Percentiles rank a stretch among this genome's conserved stretches.
Evolutionary conservation across 1,140 invertebrate species (phyloP).

Genomic region (Zaprionus ornatus): DNA sequence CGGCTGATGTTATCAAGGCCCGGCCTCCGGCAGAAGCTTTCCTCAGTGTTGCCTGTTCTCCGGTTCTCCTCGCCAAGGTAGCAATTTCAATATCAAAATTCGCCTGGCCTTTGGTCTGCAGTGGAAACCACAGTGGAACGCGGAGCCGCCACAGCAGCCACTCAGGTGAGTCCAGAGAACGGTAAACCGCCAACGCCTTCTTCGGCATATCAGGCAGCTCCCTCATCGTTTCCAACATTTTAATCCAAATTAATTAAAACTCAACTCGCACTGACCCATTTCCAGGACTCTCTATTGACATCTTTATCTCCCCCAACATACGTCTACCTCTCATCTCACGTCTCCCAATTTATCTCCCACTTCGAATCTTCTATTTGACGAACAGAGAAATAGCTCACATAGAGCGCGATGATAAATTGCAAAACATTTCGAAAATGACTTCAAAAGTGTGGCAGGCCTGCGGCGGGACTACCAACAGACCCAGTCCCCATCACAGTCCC

Average conservation of each 20-base stretch:
- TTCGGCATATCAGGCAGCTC: slow-evolving; percentile 65
- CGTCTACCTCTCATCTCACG: not conserved
- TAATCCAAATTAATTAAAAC: slow-evolving; percentile 79
- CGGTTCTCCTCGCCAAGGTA: slow-evolving; percentile 56
- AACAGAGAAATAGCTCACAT: slow-evolving; percentile 49
- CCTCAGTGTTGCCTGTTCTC: slow-evolving; percentile 33
- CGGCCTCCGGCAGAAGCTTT: slow-evolving; percentile 69
- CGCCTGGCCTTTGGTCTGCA: slow-evolving; percentile 71
- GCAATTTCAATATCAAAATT: slow-evolving; percentile 80
- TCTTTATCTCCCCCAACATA: slow-evolving; percentile 45
- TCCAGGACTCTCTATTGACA: slow-evolving; percentile 53
- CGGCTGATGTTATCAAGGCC: slow-evolving; percentile 68
- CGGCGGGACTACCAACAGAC: slow-evolving; percentile 26
- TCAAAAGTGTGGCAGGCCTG: slow-evolving; percentile 58
- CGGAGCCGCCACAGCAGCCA: slow-evolving; percentile 29
- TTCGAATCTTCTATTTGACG: slow-evolving; percentile 27
- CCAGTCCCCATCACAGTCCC: slow-evolving; percentile 7
- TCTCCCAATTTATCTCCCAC: not conserved
- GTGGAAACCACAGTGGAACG: slow-evolving; percentile 50
- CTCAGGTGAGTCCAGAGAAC: slow-evolving; percentile 69
- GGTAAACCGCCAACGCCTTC: slow-evolving; percentile 79
- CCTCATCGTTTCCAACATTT: slow-evolving; percentile 58
- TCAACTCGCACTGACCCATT: slow-evolving; percentile 58
- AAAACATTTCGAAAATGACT: slow-evolving; percentile 61
- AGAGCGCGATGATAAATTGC: slow-evolving; percentile 57